Evolutionary conservation across 2,113 vertebrate species (phyloP).

Genomic region (Paedocypris sp.): DNA sequence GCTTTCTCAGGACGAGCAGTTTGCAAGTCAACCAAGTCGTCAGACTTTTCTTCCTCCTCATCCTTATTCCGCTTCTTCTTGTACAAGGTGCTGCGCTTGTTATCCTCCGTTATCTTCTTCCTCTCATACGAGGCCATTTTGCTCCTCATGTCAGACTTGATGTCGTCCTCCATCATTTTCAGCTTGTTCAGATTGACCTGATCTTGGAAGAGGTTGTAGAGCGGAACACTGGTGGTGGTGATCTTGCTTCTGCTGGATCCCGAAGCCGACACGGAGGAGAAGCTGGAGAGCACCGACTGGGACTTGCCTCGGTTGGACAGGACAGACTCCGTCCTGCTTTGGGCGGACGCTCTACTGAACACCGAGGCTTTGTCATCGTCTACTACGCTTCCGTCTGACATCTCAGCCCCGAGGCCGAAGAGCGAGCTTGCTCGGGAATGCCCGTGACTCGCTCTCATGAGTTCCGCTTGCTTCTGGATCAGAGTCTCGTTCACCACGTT

Average conservation of each 20-base stretch:
- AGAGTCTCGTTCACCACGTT: conserved; percentile 85
- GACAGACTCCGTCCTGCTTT: conserved; percentile 32
- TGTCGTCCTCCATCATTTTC: conserved; percentile 74
- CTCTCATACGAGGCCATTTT: conserved; percentile 78
- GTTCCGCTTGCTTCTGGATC: conserved; percentile 81
- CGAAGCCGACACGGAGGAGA: conserved; percentile 39
- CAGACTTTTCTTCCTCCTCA: conserved; percentile 48
- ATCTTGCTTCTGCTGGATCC: conserved; percentile 51
- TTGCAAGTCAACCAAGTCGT: conserved; percentile 42
- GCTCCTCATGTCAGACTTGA: conserved; percentile 73
- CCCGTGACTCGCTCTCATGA: conserved; percentile 56
- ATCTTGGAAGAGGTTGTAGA: conserved; percentile 87
- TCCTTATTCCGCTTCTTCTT: conserved; percentile 83
- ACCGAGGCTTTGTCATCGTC: conserved; percentile 73
- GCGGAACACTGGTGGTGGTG: conserved; percentile 77
- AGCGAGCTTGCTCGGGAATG: conserved; percentile 55
- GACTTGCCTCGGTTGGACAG: conserved; percentile 50
- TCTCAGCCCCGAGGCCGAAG: conserved; percentile 45
- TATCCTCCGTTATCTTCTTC: conserved; percentile 83
- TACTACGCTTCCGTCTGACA: conserved; percentile 37
- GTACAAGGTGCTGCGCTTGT: conserved; percentile 85
- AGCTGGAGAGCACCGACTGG: conserved; percentile 40
- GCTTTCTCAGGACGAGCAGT: conserved; percentile 9
- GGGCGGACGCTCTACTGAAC: conserved; percentile 57
- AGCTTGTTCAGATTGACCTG: conserved; percentile 76